Conservation (phyloP, 2,888 invertebrate species). For the Cheiracanthium punctorium region DNA sequence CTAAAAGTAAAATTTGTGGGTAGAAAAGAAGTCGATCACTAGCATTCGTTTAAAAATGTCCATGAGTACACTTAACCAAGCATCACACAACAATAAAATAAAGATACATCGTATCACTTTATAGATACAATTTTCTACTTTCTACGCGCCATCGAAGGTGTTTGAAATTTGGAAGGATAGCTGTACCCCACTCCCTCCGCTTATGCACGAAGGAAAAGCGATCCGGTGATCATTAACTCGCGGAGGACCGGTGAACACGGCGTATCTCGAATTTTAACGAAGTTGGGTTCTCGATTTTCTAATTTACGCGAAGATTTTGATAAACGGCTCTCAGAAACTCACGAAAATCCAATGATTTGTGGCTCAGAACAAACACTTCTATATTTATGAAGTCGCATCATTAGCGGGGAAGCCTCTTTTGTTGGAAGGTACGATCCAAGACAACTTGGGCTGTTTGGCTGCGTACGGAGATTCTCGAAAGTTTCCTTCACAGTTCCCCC, state of each 20-base stretch:
- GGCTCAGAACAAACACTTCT: background rate
- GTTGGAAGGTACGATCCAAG: background rate
- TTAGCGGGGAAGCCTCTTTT: background rate
- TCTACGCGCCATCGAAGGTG: too few relatives aligned
- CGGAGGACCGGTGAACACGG: background rate
- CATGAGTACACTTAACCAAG: too few relatives aligned
- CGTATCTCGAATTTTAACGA: conserved; percentile 4
- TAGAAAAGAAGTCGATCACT: too few relatives aligned
- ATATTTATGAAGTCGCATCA: conserved; percentile 12
- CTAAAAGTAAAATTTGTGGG: too few relatives aligned
- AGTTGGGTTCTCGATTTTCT: conserved; percentile 43
- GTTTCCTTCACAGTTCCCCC: background rate
- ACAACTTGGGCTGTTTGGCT: background rate
- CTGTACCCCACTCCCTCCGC: background rate
- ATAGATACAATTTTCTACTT: too few relatives aligned
- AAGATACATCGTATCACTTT: too few relatives aligned
- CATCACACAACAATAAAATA: too few relatives aligned
- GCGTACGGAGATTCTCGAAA: background rate
- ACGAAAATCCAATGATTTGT: conserved; percentile 1
- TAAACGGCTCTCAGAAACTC: background rate
- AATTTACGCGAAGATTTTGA: conserved; percentile 38
- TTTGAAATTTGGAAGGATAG: background rate
- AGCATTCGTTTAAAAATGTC: too few relatives aligned
- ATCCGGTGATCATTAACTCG: conserved; percentile 5
- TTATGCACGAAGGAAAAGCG: background rate